Evolutionary conservation across 2,797 vertebrate species (phyloP), one percentile per base, ranked within the genome.

Genomic region (Tenualosa thibaudeaui): DNA sequence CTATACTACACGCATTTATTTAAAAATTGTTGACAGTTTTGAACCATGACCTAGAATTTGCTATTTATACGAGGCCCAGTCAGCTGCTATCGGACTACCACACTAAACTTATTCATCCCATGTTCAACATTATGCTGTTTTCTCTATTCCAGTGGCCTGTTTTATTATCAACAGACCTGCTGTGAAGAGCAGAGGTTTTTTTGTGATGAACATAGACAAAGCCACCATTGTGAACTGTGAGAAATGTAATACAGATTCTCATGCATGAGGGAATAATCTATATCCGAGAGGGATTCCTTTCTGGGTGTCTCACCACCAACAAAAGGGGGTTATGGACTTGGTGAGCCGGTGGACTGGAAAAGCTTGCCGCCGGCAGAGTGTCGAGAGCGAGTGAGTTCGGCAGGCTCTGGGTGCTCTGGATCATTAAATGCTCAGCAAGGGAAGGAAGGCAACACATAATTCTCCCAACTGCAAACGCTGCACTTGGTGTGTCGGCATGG

Each of bases 281-380:
- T 86, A 90, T 92, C 90, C 89, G 54, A 88, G 78, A 82, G 84
- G 49, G 91, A 82, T 84, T 93, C 84, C 91, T 90, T 88, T 88
- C 88, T 90, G 87, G 88, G 87, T 87, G 89, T 89, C 90, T 91
- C 84, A 40, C 82, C 84, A 86, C 84, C 81, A 82, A 89, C 90
- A 88, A 85, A 88, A 85, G 88, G 84, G 83, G 91, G 89, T 85
- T 85, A 83, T 88, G 83, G 85, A 92, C 88, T 90, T 88, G 91
- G 91, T 92, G 91, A 90, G 91, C 91, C 91, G 88, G 89, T 94
- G 92, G 94, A 92, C 91, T 93, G 93, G 93, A 94, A 94, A 93
- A 93, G 84, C 84, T 86, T 91, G 91, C 86, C 93, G 90, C 81
- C 87, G 90, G 93, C 92, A 89, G 89, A 84, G 87, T 91, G 88